Percentiles rank a stretch among this genome's conserved stretches.
These are phyloP conservation scores for Cremastinae sp. DNA, from an alignment of 2,888 invertebrate species.

Conservation along the genomic window DNA sequence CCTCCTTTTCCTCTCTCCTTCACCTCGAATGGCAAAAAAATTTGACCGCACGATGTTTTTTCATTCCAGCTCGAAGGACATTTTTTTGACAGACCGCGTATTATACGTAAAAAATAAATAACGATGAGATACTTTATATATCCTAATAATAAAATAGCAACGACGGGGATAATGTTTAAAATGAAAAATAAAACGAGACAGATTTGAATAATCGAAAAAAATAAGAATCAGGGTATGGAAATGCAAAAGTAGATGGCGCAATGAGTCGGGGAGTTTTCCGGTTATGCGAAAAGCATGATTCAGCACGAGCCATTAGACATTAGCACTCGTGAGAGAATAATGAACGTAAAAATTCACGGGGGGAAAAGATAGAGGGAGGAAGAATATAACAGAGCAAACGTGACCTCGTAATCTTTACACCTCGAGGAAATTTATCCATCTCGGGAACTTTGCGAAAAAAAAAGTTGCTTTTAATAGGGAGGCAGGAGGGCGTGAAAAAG, in stretches of 20 bases:
- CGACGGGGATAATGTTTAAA: not conserved
- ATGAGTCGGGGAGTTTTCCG: not conserved
- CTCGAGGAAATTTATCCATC: too few species aligned
- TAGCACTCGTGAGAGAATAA: slow-evolving; percentile 1
- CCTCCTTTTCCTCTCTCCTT: not conserved
- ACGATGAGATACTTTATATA: too few species aligned
- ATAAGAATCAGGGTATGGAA: not conserved
- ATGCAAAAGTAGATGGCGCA: not conserved
- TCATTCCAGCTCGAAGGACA: not conserved
- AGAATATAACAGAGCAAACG: too few species aligned
- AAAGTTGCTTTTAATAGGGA: too few species aligned
- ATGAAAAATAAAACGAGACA: not conserved
- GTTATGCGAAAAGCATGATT: not conserved
- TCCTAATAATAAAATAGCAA: not conserved
- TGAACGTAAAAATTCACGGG: not conserved
- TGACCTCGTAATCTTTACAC: too few species aligned
- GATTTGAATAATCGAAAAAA: slow-evolving; percentile 9
- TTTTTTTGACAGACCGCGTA: too few species aligned
- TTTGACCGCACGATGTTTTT: not conserved
- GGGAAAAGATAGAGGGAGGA: too few species aligned
- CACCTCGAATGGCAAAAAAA: not conserved
- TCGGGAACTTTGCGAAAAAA: too few species aligned
- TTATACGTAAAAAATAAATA: too few species aligned
- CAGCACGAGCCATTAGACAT: not conserved
- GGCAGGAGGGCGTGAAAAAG: too few species aligned